Base-by-base conservation (phyloP, 2,888 invertebrate species). In the Melanotus villosus region DNA sequence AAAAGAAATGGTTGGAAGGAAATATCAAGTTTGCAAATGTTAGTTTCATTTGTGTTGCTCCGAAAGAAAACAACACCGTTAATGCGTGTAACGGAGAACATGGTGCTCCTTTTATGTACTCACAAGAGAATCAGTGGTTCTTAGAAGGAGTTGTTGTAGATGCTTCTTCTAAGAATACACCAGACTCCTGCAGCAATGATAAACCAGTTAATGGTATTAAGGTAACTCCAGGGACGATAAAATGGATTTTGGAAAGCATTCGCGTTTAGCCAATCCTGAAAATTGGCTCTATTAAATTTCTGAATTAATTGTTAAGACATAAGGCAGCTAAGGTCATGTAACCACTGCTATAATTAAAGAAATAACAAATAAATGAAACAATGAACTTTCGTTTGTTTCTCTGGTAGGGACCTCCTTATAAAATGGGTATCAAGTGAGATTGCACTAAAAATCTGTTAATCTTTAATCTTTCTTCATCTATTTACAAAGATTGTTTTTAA, bases 61-160 rank as follows among this genome's bases (percentile, higher is more conserved):
- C 59, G 0, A n/a, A 47, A 12, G n/a, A 52, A 12, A 50, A 47
- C 7, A 60, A 60, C 38, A 56, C 36, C 4, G 16, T 26, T 18
- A n/a, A 26, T 9, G 65, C 60, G 2, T 69, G 69, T 16, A 47
- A 47, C 56, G 69, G 60, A 7, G 65, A 69, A 4, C 54, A 45
- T 12, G 69, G 69, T 5, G 59, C 65, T 18, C 60, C 69, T 1
- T 52, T 69, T 9, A 65, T 69, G 69, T 69, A 63, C 14, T 54
- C 34, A 2, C n/a, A 60, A 4, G 30, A 10, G 14, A 10, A 41
- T 30, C 65, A 60, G 16, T 69, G 69, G 69, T 69, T 32, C 47
- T 60, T 21, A 0, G 56, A 65, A 12, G 65, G 60, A 23, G 19
- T 50, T 14, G 14, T 60, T 0, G 19, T 69, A 6, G 26, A 26